phyloP scores from a whole-genome alignment of 2,113 vertebrate species.

The Platysternon megacephalum region DNA sequence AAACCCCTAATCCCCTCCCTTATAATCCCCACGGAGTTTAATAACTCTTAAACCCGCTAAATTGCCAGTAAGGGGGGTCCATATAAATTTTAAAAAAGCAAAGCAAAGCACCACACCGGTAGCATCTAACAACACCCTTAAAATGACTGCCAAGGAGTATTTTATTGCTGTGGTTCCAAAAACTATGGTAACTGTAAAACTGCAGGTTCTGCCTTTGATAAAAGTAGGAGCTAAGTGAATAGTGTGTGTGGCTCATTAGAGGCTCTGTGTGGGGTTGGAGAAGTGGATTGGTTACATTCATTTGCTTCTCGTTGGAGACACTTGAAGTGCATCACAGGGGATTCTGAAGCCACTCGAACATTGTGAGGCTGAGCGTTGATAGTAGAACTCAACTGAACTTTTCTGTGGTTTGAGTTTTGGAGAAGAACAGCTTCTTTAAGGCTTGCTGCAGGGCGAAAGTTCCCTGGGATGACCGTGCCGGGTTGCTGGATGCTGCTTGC shows the following conservation, averaged over 20 bases:
- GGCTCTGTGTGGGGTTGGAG: background rate
- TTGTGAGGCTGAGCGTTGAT: background rate
- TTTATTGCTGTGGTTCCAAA: background rate
- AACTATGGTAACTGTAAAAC: background rate
- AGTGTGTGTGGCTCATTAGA: background rate
- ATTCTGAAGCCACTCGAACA: background rate
- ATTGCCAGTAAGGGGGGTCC: too few relatives aligned
- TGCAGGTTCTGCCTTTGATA: background rate
- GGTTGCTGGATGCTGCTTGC: background rate
- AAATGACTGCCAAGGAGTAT: background rate
- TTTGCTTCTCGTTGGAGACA: rapidly evolving
- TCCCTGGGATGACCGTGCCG: too few relatives aligned
- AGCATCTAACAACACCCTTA: too few relatives aligned
- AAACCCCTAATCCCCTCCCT: too few relatives aligned
- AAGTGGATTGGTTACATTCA: background rate
- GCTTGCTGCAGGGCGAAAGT: background rate
- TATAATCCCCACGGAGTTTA: too few relatives aligned
- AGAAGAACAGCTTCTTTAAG: background rate
- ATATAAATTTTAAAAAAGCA: too few relatives aligned
- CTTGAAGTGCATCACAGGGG: background rate
- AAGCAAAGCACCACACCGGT: too few relatives aligned
- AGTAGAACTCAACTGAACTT: background rate
- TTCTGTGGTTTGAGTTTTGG: background rate
- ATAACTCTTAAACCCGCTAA: too few relatives aligned
- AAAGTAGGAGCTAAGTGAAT: background rate